These are phyloP conservation scores for Melikaiella ostensackeni DNA, from an alignment of 2,888 invertebrate genomes.

Conservation along the genomic window DNA sequence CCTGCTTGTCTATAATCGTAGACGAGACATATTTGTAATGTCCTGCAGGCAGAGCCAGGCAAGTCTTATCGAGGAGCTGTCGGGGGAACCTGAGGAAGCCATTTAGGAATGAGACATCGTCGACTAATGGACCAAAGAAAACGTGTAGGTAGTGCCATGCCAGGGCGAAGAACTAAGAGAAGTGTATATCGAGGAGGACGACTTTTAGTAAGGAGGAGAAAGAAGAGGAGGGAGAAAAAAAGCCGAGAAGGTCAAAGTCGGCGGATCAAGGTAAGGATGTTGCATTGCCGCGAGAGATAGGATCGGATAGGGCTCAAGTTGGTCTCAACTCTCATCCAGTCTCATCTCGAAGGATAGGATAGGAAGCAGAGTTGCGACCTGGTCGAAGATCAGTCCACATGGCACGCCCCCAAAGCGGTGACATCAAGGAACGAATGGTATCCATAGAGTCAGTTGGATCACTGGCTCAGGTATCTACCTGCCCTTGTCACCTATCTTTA, in stretches of 20 bases:
- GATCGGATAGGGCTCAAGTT: conserved; percentile 60
- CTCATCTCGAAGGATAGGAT: conserved; percentile 21
- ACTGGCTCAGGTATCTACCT: conserved; percentile 65
- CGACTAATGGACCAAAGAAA: conserved; percentile 54
- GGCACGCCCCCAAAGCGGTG: conserved; percentile 64
- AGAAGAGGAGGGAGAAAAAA: conserved; percentile 37
- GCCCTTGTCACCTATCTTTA: conserved; percentile 57
- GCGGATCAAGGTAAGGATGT: conserved; percentile 75
- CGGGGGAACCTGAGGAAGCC: conserved; percentile 47
- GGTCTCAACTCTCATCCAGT: background rate
- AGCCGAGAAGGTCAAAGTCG: conserved; percentile 57
- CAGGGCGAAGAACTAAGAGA: conserved; percentile 43
- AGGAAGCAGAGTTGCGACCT: conserved; percentile 36
- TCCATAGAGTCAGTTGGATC: conserved; percentile 50
- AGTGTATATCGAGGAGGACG: conserved; percentile 30
- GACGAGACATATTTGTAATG: conserved; percentile 37
- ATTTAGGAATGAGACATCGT: conserved; percentile 62
- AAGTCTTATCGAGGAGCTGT: conserved; percentile 36
- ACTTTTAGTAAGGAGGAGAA: conserved; percentile 33
- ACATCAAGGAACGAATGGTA: conserved; percentile 63
- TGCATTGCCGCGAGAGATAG: conserved; percentile 70
- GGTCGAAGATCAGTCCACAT: conserved; percentile 47
- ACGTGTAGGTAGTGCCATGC: conserved; percentile 41
- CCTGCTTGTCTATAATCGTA: conserved; percentile 19
- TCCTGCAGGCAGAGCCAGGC: conserved; percentile 9